A percentile compares a stretch with the other conserved stretches of the same genome.
Conservation (phyloP, 2,888 invertebrate genomes). For the Noctua comes region DNA sequence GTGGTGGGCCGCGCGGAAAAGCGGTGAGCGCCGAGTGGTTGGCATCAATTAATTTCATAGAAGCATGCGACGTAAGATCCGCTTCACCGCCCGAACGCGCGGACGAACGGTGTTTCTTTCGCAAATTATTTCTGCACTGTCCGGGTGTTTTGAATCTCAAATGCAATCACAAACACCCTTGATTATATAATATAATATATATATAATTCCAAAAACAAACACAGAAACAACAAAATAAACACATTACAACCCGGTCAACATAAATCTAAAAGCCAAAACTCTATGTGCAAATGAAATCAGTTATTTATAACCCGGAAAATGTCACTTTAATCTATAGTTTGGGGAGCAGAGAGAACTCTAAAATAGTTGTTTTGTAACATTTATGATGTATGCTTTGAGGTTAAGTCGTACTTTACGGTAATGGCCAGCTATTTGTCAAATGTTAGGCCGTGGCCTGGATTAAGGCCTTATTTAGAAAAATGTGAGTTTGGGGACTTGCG, state of each 20-base stretch:
- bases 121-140: neutral
- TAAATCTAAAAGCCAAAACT: conserved; percentile 50
- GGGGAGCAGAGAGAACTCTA: conserved; percentile 50
- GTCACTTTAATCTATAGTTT: conserved; percentile 64
- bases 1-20: too few relatives aligned
- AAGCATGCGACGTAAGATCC: too few relatives aligned
- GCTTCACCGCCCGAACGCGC: too few relatives aligned
- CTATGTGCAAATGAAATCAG: conserved; percentile 52
- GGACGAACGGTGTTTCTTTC: too few relatives aligned
- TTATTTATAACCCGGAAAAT: conserved; percentile 65
- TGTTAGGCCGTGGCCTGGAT: conserved; percentile 17
- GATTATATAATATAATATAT: too few relatives aligned
- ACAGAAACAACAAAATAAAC: conserved; percentile 24
- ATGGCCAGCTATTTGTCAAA: conserved; percentile 53
- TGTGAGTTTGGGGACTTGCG: conserved; percentile 31
- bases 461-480: conserved; percentile 35
- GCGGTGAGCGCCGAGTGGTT: too few relatives aligned
- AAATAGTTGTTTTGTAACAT: conserved; percentile 58
- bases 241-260: conserved; percentile 10
- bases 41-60: too few relatives aligned
- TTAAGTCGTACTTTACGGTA: conserved; percentile 50
- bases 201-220: conserved; percentile 3
- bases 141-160: neutral
- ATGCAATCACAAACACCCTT: neutral
- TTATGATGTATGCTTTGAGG: conserved; percentile 62